These are phyloP conservation scores for Noctua janthe DNA, from an alignment of 2,888 invertebrate species.

Conservation along the genomic window DNA sequence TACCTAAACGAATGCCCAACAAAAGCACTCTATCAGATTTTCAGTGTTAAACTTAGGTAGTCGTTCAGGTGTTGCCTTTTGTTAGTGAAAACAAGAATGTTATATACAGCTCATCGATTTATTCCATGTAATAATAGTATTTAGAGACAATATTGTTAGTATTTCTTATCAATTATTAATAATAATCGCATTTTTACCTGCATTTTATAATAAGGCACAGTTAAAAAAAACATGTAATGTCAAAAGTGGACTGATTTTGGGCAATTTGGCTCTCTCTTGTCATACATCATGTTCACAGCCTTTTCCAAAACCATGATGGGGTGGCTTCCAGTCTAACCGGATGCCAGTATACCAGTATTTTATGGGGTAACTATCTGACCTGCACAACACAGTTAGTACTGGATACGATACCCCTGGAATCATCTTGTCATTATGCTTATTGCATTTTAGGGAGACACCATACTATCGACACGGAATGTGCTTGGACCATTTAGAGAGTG, in stretches of 20 bases:
- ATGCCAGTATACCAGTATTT: no score
- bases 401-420: no score
- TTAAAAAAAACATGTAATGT: slow-evolving; percentile 1
- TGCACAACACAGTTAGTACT: no score
- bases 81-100: background rate
- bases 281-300: no score
- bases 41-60: background rate
- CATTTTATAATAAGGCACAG: slow-evolving; percentile 39
- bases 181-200: slow-evolving; percentile 56
- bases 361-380: no score
- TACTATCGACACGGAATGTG: no score
- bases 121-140: slow-evolving; percentile 55
- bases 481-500: no score
- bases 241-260: slow-evolving; percentile 18
- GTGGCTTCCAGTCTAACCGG: no score
- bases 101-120: slow-evolving; percentile 30
- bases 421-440: no score
- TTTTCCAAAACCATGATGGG: no score
- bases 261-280: background rate
- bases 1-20: background rate
- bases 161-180: slow-evolving; percentile 47
- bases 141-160: slow-evolving; percentile 59
- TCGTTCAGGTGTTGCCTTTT: background rate
- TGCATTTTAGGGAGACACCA: no score
- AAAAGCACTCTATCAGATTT: background rate